These are phyloP conservation scores for Erpornis zantholeuca DNA, from an alignment of 2,113 vertebrate genomes.

Conservation along the genomic window DNA sequence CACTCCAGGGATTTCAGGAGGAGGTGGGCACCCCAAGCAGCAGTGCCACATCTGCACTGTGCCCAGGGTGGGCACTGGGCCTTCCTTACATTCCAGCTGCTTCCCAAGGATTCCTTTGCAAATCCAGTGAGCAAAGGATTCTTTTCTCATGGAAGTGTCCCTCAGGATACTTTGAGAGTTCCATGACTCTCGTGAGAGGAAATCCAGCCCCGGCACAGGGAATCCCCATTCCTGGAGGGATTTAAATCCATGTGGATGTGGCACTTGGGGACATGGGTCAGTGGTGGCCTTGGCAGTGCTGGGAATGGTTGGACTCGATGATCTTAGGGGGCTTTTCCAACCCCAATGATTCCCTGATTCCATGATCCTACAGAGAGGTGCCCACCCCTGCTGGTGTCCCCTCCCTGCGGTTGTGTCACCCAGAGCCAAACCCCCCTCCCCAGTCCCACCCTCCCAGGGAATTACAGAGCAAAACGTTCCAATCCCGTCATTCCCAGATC, in stretches of 20 bases:
- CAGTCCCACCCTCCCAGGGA: fast-evolving
- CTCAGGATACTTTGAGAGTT: not conserved
- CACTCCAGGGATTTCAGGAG: fast-evolving
- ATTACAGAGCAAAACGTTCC: fast-evolving
- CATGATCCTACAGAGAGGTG: fast-evolving
- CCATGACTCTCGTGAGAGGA: fast-evolving
- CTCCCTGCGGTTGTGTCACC: fast-evolving
- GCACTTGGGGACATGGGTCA: fast-evolving
- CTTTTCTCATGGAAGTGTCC: not conserved
- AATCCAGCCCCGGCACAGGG: not conserved
- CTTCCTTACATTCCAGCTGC: fast-evolving
- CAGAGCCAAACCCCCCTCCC: fast-evolving
- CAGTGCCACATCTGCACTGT: not conserved
- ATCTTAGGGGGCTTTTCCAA: fast-evolving
- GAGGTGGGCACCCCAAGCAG: fast-evolving
- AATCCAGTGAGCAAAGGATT: too few relatives aligned
- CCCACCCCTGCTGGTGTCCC: not conserved
- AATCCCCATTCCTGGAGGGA: not conserved
- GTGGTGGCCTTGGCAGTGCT: not conserved
- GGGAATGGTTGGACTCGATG: fast-evolving
- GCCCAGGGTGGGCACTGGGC: not conserved
- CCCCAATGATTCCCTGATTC: not conserved
- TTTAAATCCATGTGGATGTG: not conserved
- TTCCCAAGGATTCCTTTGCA: not conserved
- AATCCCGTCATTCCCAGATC: fast-evolving